Evolutionary conservation across 37 sponge, comb jelly and placozoan genomes (phyloP).

Genomic region (Tethya wilhelma): DNA sequence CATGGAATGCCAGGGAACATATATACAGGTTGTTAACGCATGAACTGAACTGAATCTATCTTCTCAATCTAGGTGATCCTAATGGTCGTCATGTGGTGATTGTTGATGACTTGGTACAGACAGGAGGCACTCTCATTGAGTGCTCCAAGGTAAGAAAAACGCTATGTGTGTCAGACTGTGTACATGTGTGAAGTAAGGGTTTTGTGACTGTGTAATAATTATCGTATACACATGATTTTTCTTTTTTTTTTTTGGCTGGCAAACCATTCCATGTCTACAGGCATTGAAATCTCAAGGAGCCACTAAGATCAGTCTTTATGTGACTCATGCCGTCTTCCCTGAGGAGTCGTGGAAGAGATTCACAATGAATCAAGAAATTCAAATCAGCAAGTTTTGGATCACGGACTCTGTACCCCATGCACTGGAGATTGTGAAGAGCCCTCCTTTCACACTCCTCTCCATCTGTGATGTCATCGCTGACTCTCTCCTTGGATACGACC

Average conservation of each 20-base stretch:
- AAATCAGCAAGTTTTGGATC: slow-evolving; percentile 81
- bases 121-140: slow-evolving; percentile 88
- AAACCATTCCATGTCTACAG: slow-evolving; percentile 40
- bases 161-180: not conserved
- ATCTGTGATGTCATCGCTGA: slow-evolving; percentile 76
- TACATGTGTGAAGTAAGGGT: not conserved
- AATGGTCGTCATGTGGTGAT: slow-evolving; percentile 79
- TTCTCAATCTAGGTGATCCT: slow-evolving; percentile 71
- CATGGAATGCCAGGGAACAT: too few relatives aligned
- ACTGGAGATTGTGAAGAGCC: slow-evolving; percentile 36
- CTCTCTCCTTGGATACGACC: slow-evolving; percentile 74
- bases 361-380: slow-evolving; percentile 19
- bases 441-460: slow-evolving; percentile 81
- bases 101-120: slow-evolving; percentile 91
- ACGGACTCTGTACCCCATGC: slow-evolving; percentile 91
- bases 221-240: not conserved
- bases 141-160: slow-evolving; percentile 82
- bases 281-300: slow-evolving; percentile 62
- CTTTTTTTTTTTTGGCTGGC: not conserved
- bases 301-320: slow-evolving; percentile 77
- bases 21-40: too few relatives aligned
- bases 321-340: slow-evolving; percentile 96
- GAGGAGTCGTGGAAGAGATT: slow-evolving; percentile 81
- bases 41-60: too few relatives aligned
- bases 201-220: too few relatives aligned